Evolutionary conservation across 2,113 vertebrate species (phyloP).

Genomic region (Scartelaos histophorus): DNA sequence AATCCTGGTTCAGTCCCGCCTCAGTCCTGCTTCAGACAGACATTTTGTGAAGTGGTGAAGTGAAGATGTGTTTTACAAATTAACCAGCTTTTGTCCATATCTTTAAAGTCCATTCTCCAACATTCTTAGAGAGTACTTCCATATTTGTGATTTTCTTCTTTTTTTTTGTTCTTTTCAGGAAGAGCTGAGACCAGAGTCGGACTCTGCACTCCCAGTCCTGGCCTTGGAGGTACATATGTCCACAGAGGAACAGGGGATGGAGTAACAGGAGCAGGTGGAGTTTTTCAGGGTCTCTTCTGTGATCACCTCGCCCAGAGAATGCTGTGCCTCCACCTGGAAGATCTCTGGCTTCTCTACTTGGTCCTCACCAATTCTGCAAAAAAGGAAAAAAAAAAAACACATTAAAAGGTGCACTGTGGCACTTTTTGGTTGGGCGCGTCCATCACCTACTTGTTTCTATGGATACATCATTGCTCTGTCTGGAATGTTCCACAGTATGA

Average conservation of each 20-base stretch:
- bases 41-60: not conserved
- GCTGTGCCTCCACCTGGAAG: slow-evolving; percentile 93
- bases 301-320: slow-evolving; percentile 85
- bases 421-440: no score
- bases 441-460: no score
- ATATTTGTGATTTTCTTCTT: slow-evolving; percentile 9
- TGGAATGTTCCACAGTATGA: no score
- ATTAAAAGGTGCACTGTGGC: no score
- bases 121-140: not conserved
- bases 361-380: slow-evolving; percentile 88
- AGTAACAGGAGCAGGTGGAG: slow-evolving; percentile 82
- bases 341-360: slow-evolving; percentile 87
- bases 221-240: slow-evolving; percentile 47
- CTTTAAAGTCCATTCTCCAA: not conserved
- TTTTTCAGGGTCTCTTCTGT: slow-evolving; percentile 84
- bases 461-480: no score
- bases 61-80: slow-evolving; percentile 3
- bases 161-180: slow-evolving; percentile 40
- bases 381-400: not conserved
- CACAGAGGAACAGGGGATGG: slow-evolving; percentile 73
- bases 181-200: slow-evolving; percentile 74
- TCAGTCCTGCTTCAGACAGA: not conserved
- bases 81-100: not conserved
- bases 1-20: no score
- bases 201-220: slow-evolving; percentile 49